These are phyloP conservation scores for Emmelina monodactyla DNA, from an alignment of 2,888 invertebrate genomes.

Conservation along the genomic window DNA sequence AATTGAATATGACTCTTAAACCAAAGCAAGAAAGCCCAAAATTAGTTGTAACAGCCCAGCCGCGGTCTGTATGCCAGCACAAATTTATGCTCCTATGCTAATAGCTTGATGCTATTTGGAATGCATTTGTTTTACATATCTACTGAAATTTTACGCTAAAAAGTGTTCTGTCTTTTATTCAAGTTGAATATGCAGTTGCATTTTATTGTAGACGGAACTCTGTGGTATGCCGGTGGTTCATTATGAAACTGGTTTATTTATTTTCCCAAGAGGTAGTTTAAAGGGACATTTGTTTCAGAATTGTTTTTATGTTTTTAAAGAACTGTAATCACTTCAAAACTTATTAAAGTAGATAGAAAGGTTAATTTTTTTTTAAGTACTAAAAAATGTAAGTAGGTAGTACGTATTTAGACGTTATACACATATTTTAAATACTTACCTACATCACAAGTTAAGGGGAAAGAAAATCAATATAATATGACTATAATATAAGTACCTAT, in stretches of 20 bases:
- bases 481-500: no score
- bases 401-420: no score
- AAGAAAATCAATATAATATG: no score
- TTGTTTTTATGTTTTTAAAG: background rate
- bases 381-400: no score
- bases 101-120: constrained; percentile 28
- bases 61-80: constrained; percentile 28
- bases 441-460: no score
- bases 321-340: no score
- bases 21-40: constrained; percentile 16
- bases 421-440: no score
- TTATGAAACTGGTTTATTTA: background rate
- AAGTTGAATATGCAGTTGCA: background rate
- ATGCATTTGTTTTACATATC: constrained; percentile 25
- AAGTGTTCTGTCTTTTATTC: constrained; percentile 7
- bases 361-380: no score
- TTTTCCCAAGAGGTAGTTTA: no score
- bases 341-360: no score
- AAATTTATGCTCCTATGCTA: constrained; percentile 40
- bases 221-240: background rate
- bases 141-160: constrained; percentile 15
- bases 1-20: no score
- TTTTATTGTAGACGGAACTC: background rate
- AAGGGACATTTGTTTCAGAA: no score
- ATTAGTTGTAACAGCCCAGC: background rate